Percentiles rank a stretch among this genome's conserved stretches.
Conservation (phyloP, 2,888 invertebrate genomes). For the Pandemis corylana region DNA sequence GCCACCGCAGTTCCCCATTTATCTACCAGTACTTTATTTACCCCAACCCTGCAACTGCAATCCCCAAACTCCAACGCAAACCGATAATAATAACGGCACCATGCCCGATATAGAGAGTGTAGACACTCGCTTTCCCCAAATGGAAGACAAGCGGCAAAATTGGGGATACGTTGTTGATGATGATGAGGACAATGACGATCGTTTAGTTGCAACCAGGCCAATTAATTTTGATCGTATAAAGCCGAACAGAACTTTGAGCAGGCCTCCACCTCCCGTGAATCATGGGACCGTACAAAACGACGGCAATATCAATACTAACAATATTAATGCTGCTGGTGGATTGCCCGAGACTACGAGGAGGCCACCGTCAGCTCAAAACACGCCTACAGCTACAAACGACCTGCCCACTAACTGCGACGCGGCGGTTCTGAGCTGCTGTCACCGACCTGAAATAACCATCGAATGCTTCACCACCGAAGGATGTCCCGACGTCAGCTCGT, state of each 20-base stretch:
- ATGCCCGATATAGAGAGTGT: constrained; percentile 48
- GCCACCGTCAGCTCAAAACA: constrained; percentile 53
- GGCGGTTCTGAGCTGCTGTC: constrained; percentile 71
- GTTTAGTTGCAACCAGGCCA: constrained; percentile 58
- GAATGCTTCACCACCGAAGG: constrained; percentile 68
- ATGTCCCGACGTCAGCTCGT: constrained; percentile 75
- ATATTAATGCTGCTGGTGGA: constrained; percentile 38
- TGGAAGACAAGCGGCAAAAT: constrained; percentile 69
- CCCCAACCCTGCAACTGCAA: constrained; percentile 61
- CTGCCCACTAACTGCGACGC: constrained; percentile 63
- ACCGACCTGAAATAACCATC: constrained; percentile 58
- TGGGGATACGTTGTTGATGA: constrained; percentile 66
- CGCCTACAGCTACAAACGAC: constrained; percentile 31
- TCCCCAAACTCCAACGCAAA: constrained; percentile 42
- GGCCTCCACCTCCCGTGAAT: constrained; percentile 64
- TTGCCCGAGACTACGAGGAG: constrained; percentile 56
- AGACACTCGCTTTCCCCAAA: constrained; percentile 57
- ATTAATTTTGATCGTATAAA: constrained; percentile 65
- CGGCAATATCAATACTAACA: constrained; percentile 28
- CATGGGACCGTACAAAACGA: constrained; percentile 62
- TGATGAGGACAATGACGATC: constrained; percentile 50
- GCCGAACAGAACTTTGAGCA: constrained; percentile 50
- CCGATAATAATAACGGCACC: constrained; percentile 46
- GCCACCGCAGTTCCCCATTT: constrained; percentile 56
- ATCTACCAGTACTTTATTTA: constrained; percentile 61